phyloP scores from a whole-genome alignment of 1,140 invertebrate genomes.

The Stenopsyche tienmushanensis region DNA sequence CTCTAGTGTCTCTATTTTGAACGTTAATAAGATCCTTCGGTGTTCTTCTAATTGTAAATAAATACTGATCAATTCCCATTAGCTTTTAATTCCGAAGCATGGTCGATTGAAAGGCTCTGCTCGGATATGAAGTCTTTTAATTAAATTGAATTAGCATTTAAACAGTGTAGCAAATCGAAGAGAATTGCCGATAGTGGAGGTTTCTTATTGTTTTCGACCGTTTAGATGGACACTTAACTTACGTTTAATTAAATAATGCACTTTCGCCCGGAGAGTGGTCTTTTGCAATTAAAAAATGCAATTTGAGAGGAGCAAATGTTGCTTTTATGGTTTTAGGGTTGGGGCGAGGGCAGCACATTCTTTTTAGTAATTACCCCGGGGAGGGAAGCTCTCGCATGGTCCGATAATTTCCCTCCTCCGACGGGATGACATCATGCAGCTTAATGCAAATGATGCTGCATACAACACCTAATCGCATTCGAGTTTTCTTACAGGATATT shows the following conservation, averaged over 20 bases:
- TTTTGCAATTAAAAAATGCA: conserved; percentile 28
- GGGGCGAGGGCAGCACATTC: conserved; percentile 21
- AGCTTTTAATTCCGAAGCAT: no score
- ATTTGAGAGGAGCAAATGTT: conserved; percentile 33
- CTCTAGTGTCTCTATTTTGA: no score
- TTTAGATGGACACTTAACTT: conserved; percentile 1
- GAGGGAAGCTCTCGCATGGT: conserved; percentile 8
- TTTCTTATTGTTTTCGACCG: no score
- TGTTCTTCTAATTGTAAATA: no score
- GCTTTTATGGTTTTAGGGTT: conserved; percentile 17
- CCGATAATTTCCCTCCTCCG: conserved; percentile 13
- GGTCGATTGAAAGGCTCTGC: no score
- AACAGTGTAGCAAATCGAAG: no score
- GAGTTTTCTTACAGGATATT: no score
- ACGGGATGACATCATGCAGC: conserved; percentile 26
- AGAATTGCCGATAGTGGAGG: no score
- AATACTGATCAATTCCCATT: no score
- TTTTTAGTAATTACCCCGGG: conserved; percentile 35
- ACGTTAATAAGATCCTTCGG: no score
- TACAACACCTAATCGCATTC: background rate
- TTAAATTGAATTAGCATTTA: no score
- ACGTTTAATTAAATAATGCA: conserved; percentile 28
- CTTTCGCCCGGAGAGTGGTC: background rate
- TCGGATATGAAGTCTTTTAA: no score
- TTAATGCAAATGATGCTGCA: background rate